Base-by-base conservation (phyloP, 1,140 invertebrate genomes). In the Formica selysi region DNA sequence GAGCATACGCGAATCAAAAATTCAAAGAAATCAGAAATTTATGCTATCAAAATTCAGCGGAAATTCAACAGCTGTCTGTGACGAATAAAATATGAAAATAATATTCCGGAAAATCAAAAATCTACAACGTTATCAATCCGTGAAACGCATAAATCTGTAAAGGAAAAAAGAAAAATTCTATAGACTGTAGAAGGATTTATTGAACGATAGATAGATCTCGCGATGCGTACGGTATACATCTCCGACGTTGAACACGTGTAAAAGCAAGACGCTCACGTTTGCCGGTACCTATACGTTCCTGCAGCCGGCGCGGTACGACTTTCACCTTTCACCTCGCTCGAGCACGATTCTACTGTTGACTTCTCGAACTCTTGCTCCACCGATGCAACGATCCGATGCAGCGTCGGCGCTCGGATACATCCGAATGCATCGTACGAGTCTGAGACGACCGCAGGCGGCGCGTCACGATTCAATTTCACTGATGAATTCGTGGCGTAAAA, bases 311-410 rank as follows among this genome's bases (percentile, higher is more conserved):
- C 78, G 83, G 54, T 81, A 87, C 90, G 89, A 94, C 94, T 95
- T 95, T 95, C 94, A 95, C 94, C 94, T 95, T 95, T 95, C 94
- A 92, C 94, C 93, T 95, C 90, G 85, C 79, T 44, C 78, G 73
- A 89, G 89, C 91, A 93, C 89, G 92, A 93, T 87, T 93, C 93
- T 84, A 65, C 87, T 67, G 87, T 92, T 93, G 91, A 92, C 92
- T 94, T 91, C 86, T 92, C 90, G 91, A 94, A 93, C 93, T 90
- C 88, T 87, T 78, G 61, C 81, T 64, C 10, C 36, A 51, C 84
- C 36, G 68, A 54, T 68, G 38, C 65, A 68, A 10, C 65, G 76
- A 79, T 54, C 57, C 62, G 61, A 38, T 26, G 29, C n/a, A 8
- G 64, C 54, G 61, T 86, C 62, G 44, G 38, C 54, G 8, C 10